phyloP scores from a whole-genome alignment of 2,888 invertebrate species.

The Aphodius sticticus region DNA sequence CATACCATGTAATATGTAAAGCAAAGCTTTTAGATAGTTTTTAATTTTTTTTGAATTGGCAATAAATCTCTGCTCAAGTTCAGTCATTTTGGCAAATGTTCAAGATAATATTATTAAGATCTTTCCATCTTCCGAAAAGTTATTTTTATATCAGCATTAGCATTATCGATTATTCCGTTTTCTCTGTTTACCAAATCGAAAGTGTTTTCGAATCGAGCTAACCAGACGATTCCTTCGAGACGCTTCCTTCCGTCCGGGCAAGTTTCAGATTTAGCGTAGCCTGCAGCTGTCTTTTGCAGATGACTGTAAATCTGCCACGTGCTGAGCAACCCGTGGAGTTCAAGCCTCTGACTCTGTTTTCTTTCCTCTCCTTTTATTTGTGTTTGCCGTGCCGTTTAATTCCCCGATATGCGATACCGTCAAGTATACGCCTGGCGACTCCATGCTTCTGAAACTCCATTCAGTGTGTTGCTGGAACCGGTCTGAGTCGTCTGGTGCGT shows the following conservation, averaged over 20 bases:
- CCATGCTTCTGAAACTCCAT: background rate
- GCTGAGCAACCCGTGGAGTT: slow-evolving; percentile 15
- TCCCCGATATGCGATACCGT: background rate
- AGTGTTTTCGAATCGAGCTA: background rate
- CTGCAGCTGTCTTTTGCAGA: slow-evolving; percentile 19
- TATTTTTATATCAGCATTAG: background rate
- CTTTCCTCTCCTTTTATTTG: background rate
- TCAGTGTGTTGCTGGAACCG: background rate
- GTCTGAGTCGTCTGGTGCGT: background rate
- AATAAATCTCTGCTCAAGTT: background rate
- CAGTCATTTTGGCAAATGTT: too few relatives aligned
- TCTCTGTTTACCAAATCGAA: background rate
- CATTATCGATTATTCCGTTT: background rate
- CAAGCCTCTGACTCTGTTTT: background rate
- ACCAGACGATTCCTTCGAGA: background rate
- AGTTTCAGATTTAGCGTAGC: background rate
- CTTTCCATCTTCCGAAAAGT: background rate
- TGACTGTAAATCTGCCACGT: slow-evolving; percentile 24
- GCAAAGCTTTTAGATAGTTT: too few relatives aligned
- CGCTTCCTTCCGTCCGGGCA: background rate
- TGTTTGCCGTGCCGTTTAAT: background rate
- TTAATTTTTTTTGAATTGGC: too few relatives aligned
- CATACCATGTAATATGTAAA: too few relatives aligned
- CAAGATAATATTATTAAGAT: background rate
- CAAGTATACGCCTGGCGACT: background rate